Evolutionary conservation across 2,113 vertebrate species (phyloP), one percentile per base, ranked within the genome.

Genomic region (Poecilia latipinna): DNA sequence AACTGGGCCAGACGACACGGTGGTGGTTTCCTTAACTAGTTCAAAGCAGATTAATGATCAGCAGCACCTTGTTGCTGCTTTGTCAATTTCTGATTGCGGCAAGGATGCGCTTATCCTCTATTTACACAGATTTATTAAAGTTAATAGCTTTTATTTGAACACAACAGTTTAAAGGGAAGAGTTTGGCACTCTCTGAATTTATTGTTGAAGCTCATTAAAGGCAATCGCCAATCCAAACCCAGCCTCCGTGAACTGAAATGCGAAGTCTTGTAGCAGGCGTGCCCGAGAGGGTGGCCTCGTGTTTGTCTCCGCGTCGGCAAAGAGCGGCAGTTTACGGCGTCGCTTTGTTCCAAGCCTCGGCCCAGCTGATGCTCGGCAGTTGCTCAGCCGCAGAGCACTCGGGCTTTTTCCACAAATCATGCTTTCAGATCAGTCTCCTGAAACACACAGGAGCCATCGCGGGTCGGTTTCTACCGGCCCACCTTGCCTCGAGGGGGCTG

Each of bases 291-390:
- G 1, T 12, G 37, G 24, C 4, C 1, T n/a, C 2, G 12, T 57
- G 37, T 70, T 35, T 71, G 17, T 29, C 31, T 31, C 44, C 74
- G 15, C 61, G 8, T 44, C 31, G 24, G 37, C 51, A 13, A 12
- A 4, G 62, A 79, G 28, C 37, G 62, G 54, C 13, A 51, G 75
- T 75, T 76, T 48, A 19, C 26, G 70, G 68, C 35, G 60, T 24
- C 32, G 71, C 75, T 33, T 83, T 88, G 74, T 88, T 82, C 83
- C 83, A 82, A 89, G 82, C 77, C 85, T 74, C 66, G 80, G 71
- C 66, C 65, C 79, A 80, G 80, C 75, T 80, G 68, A 75, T 82
- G 70, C 76, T 88, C 71, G 73, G 70, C 65, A 42, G 73, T 86
- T 31, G 70, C 76, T 73, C 78, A 42, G 73, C 28, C 67, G 37